Percentiles rank a stretch among this genome's conserved stretches.
Evolutionary conservation across 2,888 invertebrate genomes (phyloP).

Genomic region (Drosophila multiciliata): DNA sequence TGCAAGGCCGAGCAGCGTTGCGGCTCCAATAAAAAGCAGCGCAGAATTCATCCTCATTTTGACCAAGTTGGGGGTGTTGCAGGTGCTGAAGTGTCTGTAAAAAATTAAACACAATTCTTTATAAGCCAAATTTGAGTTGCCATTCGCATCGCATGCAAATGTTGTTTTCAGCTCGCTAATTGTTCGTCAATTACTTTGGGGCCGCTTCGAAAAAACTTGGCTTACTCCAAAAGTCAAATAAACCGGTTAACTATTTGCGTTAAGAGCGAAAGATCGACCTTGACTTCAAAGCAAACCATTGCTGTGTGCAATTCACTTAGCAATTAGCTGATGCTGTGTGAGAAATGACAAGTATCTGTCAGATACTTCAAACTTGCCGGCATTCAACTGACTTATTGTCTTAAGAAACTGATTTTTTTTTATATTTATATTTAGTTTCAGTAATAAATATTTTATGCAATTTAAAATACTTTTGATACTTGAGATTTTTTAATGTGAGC

Average conservation of each 20-base stretch:
- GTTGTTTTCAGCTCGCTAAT: constrained; percentile 38
- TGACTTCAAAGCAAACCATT: constrained; percentile 53
- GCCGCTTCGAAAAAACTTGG: constrained; percentile 22
- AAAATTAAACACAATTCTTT: background rate
- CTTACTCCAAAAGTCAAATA: constrained; percentile 8
- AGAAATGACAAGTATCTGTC: constrained; percentile 7
- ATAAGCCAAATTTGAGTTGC: no score
- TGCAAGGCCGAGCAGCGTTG: constrained; percentile 45
- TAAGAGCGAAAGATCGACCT: constrained; percentile 63
- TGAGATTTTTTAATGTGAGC: background rate
- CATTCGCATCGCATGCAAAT: constrained; percentile 13
- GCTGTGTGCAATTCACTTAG: constrained; percentile 15
- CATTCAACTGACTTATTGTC: background rate
- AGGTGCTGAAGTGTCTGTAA: background rate
- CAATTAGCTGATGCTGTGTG: constrained; percentile 1
- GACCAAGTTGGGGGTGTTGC: background rate
- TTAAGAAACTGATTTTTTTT: background rate
- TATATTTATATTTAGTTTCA: background rate
- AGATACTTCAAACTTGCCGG: background rate
- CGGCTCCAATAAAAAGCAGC: constrained; percentile 51
- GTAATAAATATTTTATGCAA: background rate
- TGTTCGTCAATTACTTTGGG: constrained; percentile 48
- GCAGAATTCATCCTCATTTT: constrained; percentile 57
- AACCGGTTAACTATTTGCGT: constrained; percentile 54
- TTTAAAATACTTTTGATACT: background rate